Evolutionary conservation across 1,140 invertebrate species (phyloP).

Genomic region (Anastatus disparis): DNA sequence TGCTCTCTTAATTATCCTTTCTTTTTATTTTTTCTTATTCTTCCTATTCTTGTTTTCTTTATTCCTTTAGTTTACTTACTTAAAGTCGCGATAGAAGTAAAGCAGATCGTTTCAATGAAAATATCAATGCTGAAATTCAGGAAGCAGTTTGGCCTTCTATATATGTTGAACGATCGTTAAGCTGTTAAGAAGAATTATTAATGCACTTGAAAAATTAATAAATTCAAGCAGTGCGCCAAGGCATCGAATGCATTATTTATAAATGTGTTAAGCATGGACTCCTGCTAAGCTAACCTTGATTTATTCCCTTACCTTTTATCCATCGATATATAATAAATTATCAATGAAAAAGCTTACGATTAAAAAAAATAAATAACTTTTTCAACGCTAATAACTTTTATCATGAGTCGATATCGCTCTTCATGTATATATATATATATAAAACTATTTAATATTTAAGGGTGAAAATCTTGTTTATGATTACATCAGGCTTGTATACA

Average conservation of each 20-base stretch:
- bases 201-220: slow-evolving; percentile 37
- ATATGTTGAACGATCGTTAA: slow-evolving; percentile 13
- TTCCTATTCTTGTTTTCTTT: too few relatives aligned
- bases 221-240: slow-evolving; percentile 22
- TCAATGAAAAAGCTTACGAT: not conserved
- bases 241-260: slow-evolving; percentile 41
- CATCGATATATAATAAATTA: slow-evolving; percentile 21
- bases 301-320: slow-evolving; percentile 15
- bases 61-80: too few relatives aligned
- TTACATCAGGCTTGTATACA: too few relatives aligned
- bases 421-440: too few relatives aligned
- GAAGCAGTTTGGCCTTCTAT: slow-evolving; percentile 1
- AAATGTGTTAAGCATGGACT: slow-evolving; percentile 16
- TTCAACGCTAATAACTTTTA: slow-evolving; percentile 30
- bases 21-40: too few relatives aligned
- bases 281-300: too few relatives aligned
- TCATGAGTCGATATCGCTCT: not conserved
- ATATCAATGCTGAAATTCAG: slow-evolving; percentile 23
- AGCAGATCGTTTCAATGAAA: not conserved
- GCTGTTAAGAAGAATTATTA: slow-evolving; percentile 27
- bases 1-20: slow-evolving; percentile 18
- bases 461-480: not conserved
- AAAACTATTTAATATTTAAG: slow-evolving; percentile 13
- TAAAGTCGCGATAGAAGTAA: too few relatives aligned
- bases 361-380: not conserved